These are phyloP conservation scores for Willisornis vidua DNA, from an alignment of 2,113 vertebrate species.

Conservation along the genomic window DNA sequence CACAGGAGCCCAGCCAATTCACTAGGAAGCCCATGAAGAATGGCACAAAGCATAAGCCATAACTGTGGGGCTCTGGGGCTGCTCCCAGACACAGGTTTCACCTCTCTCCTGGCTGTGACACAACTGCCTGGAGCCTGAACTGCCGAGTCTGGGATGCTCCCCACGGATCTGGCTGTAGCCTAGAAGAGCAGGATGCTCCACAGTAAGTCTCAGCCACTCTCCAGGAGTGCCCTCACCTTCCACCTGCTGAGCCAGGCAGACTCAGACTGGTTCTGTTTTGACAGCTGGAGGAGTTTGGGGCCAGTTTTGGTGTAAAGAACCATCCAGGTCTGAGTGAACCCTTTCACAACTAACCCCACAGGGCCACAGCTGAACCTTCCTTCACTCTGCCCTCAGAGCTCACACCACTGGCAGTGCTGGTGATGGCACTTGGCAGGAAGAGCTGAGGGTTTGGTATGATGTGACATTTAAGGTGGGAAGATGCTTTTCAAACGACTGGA, in stretches of 20 bases:
- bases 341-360: not conserved
- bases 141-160: not conserved
- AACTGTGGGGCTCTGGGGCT: not conserved
- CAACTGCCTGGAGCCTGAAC: not conserved
- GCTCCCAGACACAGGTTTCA: not conserved
- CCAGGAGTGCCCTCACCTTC: not conserved
- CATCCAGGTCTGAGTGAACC: not conserved
- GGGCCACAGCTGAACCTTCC: not conserved
- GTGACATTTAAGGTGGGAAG: not conserved
- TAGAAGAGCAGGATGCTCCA: not conserved
- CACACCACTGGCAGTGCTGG: not conserved
- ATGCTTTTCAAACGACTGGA: not conserved
- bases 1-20: not conserved
- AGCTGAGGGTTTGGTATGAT: not conserved
- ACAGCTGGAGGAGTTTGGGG: accelerated
- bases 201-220: not conserved
- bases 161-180: accelerated
- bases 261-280: accelerated
- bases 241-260: not conserved
- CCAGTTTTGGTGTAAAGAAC: not conserved
- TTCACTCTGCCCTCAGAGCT: not conserved
- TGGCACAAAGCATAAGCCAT: not conserved
- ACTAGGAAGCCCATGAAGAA: not conserved
- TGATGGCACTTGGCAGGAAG: not conserved
- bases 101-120: not conserved